Percentiles rank a stretch among this genome's conserved stretches.
Evolutionary conservation across 1,140 invertebrate genomes (phyloP).

Genomic region (Globodera ellingtonae): DNA sequence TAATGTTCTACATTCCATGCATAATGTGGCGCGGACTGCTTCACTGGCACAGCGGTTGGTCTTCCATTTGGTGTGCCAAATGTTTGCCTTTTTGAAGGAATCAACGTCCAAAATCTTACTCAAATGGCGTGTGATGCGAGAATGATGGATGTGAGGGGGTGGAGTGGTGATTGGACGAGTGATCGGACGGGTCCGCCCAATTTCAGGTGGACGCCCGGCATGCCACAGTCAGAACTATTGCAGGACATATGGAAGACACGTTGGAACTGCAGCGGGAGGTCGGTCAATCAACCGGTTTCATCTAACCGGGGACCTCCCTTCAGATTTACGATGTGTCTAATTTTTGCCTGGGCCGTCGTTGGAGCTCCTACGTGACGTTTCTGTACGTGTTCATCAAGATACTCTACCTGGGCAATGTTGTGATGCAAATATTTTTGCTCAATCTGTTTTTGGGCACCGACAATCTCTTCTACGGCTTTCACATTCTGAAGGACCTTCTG

Average conservation of each 20-base stretch:
- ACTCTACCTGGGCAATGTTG: slow-evolving; percentile 69
- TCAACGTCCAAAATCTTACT: slow-evolving; percentile 64
- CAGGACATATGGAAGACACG: slow-evolving; percentile 65
- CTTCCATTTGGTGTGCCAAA: no score
- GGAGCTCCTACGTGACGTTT: slow-evolving; percentile 68
- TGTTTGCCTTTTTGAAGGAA: slow-evolving; percentile 50
- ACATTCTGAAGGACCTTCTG: slow-evolving; percentile 68
- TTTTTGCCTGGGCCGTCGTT: slow-evolving; percentile 67
- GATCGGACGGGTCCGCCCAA: neutral
- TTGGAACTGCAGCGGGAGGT: slow-evolving; percentile 64
- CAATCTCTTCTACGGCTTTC: slow-evolving; percentile 68
- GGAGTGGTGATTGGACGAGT: neutral
- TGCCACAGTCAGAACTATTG: slow-evolving; percentile 65
- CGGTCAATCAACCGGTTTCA: slow-evolving; percentile 1
- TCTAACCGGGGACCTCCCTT: slow-evolving; percentile 20
- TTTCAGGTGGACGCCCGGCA: slow-evolving; percentile 54
- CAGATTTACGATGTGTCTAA: slow-evolving; percentile 64
- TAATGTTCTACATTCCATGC: slow-evolving; percentile 69
- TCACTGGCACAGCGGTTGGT: slow-evolving; percentile 65
- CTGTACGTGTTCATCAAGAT: slow-evolving; percentile 69
- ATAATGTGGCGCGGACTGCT: slow-evolving; percentile 68
- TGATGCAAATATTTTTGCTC: slow-evolving; percentile 70
- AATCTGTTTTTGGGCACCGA: slow-evolving; percentile 68
- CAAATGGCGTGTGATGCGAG: slow-evolving; percentile 65
- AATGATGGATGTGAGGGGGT: slow-evolving; percentile 58